A percentile compares a stretch with the other conserved stretches of the same genome.
These are phyloP conservation scores for Stegostoma tigrinum DNA, from an alignment of 2,113 vertebrate genomes.

Conservation along the genomic window DNA sequence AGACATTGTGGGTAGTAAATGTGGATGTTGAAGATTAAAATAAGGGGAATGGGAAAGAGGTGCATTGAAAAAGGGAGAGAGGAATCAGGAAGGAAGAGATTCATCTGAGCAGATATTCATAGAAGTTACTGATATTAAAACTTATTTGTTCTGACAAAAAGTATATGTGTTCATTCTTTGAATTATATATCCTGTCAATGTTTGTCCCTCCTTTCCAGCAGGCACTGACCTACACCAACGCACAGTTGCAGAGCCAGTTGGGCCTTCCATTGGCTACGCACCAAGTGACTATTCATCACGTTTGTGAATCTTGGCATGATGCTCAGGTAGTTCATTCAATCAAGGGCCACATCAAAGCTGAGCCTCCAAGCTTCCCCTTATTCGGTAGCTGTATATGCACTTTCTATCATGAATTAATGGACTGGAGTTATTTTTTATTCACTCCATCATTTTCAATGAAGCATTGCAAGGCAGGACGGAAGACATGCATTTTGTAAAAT, in stretches of 20 bases:
- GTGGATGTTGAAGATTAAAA: not conserved
- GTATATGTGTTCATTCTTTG: not conserved
- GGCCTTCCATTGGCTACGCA: not conserved
- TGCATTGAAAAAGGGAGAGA: not conserved
- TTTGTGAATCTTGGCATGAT: not conserved
- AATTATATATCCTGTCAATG: not conserved
- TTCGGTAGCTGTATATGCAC: not conserved
- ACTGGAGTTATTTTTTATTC: not conserved
- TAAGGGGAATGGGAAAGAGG: not conserved
- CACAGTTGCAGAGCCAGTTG: not conserved
- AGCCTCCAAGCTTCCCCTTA: not conserved
- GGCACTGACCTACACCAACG: not conserved
- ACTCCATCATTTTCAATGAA: not conserved
- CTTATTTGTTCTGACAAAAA: not conserved
- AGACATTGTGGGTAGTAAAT: not conserved
- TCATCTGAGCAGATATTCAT: not conserved
- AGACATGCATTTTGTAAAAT: not conserved
- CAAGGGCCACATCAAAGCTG: not conserved
- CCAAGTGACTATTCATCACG: not conserved
- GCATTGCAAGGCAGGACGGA: not conserved
- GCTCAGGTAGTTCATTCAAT: not conserved
- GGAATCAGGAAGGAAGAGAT: not conserved
- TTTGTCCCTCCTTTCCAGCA: not conserved
- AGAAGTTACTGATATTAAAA: not conserved
- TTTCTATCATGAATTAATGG: not conserved